Conservation (phyloP, 1,140 invertebrate genomes). For the Diachasmimorpha longicaudata region DNA sequence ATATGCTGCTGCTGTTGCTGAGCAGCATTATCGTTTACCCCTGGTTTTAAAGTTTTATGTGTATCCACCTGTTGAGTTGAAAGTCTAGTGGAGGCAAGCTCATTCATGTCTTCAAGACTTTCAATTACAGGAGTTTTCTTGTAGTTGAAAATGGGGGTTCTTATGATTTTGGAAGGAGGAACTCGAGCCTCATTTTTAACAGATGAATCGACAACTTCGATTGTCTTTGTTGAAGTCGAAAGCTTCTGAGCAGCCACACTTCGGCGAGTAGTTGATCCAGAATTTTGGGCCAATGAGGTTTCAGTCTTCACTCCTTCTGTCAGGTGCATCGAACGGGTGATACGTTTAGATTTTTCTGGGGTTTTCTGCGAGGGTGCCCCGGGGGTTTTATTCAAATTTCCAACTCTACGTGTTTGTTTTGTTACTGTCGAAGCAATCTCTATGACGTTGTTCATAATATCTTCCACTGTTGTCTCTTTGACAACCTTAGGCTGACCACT, state of each 20-base stretch:
- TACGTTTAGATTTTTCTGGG: neutral
- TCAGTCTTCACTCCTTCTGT: neutral
- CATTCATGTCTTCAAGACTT: too few relatives aligned
- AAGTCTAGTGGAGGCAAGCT: neutral
- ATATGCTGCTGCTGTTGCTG: neutral
- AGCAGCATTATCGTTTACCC: neutral
- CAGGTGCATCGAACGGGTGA: neutral
- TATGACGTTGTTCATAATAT: neutral
- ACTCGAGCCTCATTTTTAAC: neutral
- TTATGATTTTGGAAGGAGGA: neutral
- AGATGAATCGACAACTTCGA: neutral
- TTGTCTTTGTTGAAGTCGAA: neutral
- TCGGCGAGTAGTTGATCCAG: neutral
- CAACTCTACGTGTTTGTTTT: neutral
- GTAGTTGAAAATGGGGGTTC: neutral
- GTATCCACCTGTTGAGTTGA: neutral
- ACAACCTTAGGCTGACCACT: neutral
- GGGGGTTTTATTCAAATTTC: neutral
- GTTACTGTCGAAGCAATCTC: neutral
- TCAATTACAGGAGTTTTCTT: neutral
- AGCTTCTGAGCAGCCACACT: neutral
- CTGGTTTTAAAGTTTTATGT: neutral
- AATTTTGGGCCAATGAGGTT: neutral
- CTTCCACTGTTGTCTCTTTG: neutral
- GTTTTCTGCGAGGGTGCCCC: neutral